These are phyloP conservation scores for Phalacrocorax aristotelis DNA, from an alignment of 2,113 vertebrate genomes.

Conservation along the genomic window DNA sequence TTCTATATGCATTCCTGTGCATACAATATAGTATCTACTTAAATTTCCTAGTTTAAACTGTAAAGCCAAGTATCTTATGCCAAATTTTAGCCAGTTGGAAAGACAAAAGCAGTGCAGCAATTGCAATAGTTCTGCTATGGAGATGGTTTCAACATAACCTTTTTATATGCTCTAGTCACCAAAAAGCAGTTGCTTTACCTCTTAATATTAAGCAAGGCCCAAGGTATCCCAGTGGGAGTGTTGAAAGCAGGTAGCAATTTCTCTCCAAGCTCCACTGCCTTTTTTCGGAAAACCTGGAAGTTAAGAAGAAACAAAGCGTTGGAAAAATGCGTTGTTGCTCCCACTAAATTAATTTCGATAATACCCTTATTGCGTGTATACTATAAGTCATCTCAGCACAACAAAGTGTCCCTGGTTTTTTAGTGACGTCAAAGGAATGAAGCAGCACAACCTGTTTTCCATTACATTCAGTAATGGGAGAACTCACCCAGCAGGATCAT, in stretches of 20 bases:
- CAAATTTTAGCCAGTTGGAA: not conserved
- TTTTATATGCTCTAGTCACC: not conserved
- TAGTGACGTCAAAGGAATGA: fast-evolving
- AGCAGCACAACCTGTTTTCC: not conserved
- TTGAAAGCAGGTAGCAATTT: slow-evolving; percentile 97
- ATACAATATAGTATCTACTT: not conserved
- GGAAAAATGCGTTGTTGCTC: not conserved
- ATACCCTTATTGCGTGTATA: fast-evolving
- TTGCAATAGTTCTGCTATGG: not conserved
- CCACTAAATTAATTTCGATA: not conserved
- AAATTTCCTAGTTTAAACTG: not conserved
- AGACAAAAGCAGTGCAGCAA: not conserved
- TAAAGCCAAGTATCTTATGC: not conserved
- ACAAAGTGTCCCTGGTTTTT: not conserved
- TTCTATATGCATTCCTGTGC: not conserved
- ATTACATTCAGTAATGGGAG: not conserved
- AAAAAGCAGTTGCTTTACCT: slow-evolving; percentile 82
- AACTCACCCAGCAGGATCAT: not conserved
- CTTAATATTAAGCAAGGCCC: slow-evolving; percentile 97
- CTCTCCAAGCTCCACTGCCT: slow-evolving; percentile 94
- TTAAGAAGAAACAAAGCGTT: slow-evolving; percentile 58
- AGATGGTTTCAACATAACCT: not conserved
- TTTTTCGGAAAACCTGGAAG: slow-evolving; percentile 89
- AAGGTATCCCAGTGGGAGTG: slow-evolving; percentile 96
- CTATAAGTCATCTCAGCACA: not conserved